Evolutionary conservation across 2,888 invertebrate species (phyloP), one percentile per base, ranked within the genome.

Genomic region (Eremobia ochroleuca): DNA sequence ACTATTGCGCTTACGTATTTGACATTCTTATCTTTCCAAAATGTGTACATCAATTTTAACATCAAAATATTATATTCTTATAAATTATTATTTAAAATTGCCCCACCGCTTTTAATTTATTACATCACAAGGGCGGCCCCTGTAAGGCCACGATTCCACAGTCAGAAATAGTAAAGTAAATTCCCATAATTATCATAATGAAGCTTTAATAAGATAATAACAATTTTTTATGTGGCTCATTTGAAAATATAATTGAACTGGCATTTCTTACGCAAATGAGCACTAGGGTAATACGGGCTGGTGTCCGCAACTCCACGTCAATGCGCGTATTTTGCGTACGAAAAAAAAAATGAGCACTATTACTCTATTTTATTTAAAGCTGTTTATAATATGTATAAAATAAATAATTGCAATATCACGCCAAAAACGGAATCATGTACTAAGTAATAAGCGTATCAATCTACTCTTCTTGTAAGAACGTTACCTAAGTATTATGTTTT

Each of bases 71-170:
- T 76, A 83, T 78, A 83, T 67, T 79, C 92, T 92, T 90, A 91
- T 85, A 86, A 83, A 82, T 89, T 88, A 90, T 90, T 89, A 89
- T 86, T 85, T 89, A 85, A 86, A 86, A 83, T 90, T 92, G 94
- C 92, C 94, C 94, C 93, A 93, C 93, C 94, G 92, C 88, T 87
- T 87, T 85, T 77, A 83, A 86, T 86, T 89, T 89, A 79, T 87
- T 83, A 87, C 81, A 92, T 91, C 89, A 90, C 91, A 90, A 89
- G 85, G 82, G 89, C 89, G 88, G 85, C 82, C 85, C 69, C 73
- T 66, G 34, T 34, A 64, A 77, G 77, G 88, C 79, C 89, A 85
- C 87, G 89, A 81, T 88, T 88, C 88, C 89, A 88, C 88, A 89
- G 83, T 77, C 76, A 83, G 83, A 79, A 77, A 62, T 71, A 74